Base-by-base conservation (phyloP, 2,113 vertebrate genomes). In the Merops nubicus region DNA sequence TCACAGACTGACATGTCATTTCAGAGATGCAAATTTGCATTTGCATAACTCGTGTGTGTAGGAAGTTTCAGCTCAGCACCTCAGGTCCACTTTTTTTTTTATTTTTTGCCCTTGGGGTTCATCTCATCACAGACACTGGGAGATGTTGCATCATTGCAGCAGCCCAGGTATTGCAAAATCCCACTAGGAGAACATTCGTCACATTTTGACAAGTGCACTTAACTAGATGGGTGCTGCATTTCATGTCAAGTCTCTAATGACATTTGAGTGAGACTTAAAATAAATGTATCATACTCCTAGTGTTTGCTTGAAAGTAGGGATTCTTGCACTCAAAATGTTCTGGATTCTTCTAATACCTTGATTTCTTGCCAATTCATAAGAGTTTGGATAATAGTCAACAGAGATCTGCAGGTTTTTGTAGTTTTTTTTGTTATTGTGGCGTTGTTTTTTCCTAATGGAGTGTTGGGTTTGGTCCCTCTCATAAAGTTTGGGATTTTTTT, bases 11-110 rank as follows among this genome's bases (percentile, higher is more conserved):
- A n/a, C 4, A 15, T 62, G n/a, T 77, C 1, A 1, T 77, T 74
- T 86, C 48, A 65, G 56, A 74, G 64, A 88, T 21, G 8, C n/a
- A 77, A 54, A 88, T 85, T 72, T 63, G 43, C 8, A 12, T 84
- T 96, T 88, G 40, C 89, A 51, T 68, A 94, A 90, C 29, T 19
- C 2, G 4, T 12, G 26, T 33, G 28, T 57, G 74, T 36, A 65
- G 76, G 82, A 76, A 86, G 79, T 91, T 90, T 95, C 82, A 92
- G 45, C 47, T 47, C 69, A 90, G 69, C 64, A 31, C 21, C 28
- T 89, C n/a, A 2, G 3, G 53, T 79, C 64, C 36, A 23, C 12
- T 5, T 75, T 82, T 50, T 82, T 85, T 43, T n/a, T 20, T 33
- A 18, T 18, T 56, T 20, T 16, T 68, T n/a, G 2, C 34, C 81